Percentiles rank a stretch among this genome's conserved stretches.
phyloP scores from a whole-genome alignment of 1,140 invertebrate genomes.

The Rhysida immarginata region DNA sequence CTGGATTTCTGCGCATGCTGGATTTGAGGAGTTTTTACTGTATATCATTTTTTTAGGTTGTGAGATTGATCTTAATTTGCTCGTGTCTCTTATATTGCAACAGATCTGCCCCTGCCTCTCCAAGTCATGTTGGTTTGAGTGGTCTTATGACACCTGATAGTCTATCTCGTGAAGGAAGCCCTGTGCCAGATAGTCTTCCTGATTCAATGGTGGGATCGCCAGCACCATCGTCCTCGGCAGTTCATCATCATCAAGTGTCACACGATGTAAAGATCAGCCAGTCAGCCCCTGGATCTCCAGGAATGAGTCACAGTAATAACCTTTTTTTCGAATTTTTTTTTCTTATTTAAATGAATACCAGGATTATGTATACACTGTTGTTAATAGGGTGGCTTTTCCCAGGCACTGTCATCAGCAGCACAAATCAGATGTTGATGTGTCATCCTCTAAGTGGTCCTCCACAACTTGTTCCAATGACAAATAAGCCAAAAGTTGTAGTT shows the following conservation, averaged over 20 bases:
- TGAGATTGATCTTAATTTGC: too few relatives aligned
- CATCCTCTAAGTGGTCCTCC: neutral
- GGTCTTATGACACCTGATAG: slow-evolving; percentile 29
- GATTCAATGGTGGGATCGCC: slow-evolving; percentile 6
- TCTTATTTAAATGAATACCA: neutral
- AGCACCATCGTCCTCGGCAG: neutral
- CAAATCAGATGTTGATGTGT: neutral
- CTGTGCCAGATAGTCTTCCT: slow-evolving; percentile 23
- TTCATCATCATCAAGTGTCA: slow-evolving; percentile 4
- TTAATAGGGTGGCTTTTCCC: too few relatives aligned
- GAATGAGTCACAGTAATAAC: neutral
- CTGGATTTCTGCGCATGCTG: too few relatives aligned
- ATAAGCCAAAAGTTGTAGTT: neutral
- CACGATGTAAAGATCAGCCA: slow-evolving; percentile 24
- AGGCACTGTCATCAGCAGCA: neutral
- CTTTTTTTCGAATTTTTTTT: neutral
- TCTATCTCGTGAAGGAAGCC: slow-evolving; percentile 29
- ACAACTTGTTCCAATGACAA: neutral
- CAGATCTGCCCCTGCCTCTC: slow-evolving; percentile 30
- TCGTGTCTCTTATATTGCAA: too few relatives aligned
- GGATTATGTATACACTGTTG: too few relatives aligned
- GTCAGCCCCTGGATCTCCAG: slow-evolving; percentile 29
- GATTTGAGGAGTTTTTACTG: too few relatives aligned
- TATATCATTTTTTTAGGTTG: too few relatives aligned
- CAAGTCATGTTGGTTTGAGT: slow-evolving; percentile 25